These are phyloP conservation scores for Lasaia peninsularis DNA, from an alignment of 1,140 invertebrate species.

Conservation along the genomic window DNA sequence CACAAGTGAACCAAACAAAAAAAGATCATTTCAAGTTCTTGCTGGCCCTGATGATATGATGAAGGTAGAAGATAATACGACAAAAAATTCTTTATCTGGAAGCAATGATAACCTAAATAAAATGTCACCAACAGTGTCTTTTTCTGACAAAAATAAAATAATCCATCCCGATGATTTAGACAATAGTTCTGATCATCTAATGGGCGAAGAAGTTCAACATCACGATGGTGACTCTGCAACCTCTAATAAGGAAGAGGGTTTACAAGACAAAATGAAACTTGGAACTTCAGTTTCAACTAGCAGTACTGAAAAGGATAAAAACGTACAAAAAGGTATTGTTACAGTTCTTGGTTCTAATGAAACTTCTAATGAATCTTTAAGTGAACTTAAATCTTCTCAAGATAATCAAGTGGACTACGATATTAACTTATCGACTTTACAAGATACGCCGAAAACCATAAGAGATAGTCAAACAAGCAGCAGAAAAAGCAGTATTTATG, in stretches of 20 bases:
- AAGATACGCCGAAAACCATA: slow-evolving; percentile 43
- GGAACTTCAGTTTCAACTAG: slow-evolving; percentile 36
- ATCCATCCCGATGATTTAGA: slow-evolving; percentile 49
- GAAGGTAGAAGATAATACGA: slow-evolving; percentile 44
- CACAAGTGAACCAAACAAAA: slow-evolving; percentile 18
- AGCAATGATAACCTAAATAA: slow-evolving; percentile 41
- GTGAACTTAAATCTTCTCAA: slow-evolving; percentile 43
- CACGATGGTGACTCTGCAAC: slow-evolving; percentile 5
- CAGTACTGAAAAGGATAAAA: slow-evolving; percentile 34
- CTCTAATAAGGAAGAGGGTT: slow-evolving; percentile 17
- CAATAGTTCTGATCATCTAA: slow-evolving; percentile 40
- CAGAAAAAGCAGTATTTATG: slow-evolving; percentile 68
- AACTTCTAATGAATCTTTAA: slow-evolving; percentile 30
- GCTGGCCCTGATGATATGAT: slow-evolving; percentile 48
- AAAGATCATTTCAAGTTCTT: slow-evolving; percentile 60
- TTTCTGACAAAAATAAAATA: slow-evolving; percentile 57
- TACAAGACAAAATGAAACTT: slow-evolving; percentile 35
- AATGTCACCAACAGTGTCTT: slow-evolving; percentile 48
- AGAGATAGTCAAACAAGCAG: slow-evolving; percentile 57
- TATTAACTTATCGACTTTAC: slow-evolving; percentile 37
- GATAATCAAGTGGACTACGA: slow-evolving; percentile 40
- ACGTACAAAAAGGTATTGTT: slow-evolving; percentile 50
- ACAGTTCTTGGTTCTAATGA: slow-evolving; percentile 46
- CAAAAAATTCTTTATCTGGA: slow-evolving; percentile 40
- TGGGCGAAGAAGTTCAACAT: slow-evolving; percentile 40